Conservation (phyloP, 2,797 vertebrate species). For the Oceanodroma leucorhoa region DNA sequence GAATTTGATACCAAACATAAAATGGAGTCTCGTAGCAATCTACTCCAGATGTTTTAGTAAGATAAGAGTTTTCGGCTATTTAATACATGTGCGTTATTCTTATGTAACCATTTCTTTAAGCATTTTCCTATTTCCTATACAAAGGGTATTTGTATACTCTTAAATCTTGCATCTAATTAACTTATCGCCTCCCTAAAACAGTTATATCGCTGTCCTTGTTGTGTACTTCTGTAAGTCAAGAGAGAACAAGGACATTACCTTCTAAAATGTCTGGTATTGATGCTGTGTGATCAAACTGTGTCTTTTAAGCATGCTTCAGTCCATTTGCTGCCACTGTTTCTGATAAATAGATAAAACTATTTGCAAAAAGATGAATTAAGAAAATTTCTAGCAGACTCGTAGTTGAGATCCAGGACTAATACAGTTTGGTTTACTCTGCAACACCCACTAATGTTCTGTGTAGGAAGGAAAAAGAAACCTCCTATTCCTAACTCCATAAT, state of each 20-base stretch:
- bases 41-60: slow-evolving; percentile 48
- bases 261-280: neutral
- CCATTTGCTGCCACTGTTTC: rapidly evolving
- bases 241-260: neutral
- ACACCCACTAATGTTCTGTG: neutral
- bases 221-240: neutral
- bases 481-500: neutral
- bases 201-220: neutral
- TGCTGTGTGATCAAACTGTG: neutral
- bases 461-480: slow-evolving; percentile 22
- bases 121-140: neutral
- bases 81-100: neutral
- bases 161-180: neutral
- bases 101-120: neutral
- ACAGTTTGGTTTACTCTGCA: neutral
- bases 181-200: neutral
- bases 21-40: slow-evolving; percentile 37
- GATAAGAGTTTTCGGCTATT: slow-evolving; percentile 21
- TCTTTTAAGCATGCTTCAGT: neutral
- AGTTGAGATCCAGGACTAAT: neutral
- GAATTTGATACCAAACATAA: slow-evolving; percentile 36
- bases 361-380: neutral
- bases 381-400: neutral
- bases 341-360: neutral
- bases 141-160: neutral